These are phyloP conservation scores for Prostheceraeus crozeri DNA, from an alignment of 2,888 invertebrate genomes.

Conservation along the genomic window DNA sequence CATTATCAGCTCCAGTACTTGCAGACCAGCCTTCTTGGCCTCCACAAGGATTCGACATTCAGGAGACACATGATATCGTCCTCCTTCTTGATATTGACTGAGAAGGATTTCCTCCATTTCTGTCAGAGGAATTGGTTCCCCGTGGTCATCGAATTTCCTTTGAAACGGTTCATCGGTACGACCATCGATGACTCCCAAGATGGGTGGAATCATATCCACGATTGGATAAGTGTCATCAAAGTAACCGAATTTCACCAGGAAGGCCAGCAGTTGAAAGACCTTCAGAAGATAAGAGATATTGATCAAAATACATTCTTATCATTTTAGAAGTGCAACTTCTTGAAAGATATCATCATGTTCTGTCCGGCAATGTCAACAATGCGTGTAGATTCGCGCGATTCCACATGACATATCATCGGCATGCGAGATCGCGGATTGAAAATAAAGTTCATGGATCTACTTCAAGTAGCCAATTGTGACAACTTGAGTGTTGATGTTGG, in stretches of 20 bases:
- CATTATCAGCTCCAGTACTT: constrained; percentile 40
- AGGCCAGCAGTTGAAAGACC: constrained; percentile 39
- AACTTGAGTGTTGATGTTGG: no score
- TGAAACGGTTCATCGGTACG: constrained; percentile 38
- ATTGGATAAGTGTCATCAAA: constrained; percentile 39
- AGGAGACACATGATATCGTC: constrained; percentile 4
- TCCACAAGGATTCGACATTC: constrained; percentile 32
- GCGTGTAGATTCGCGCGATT: neutral
- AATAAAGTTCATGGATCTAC: no score
- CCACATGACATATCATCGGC: no score
- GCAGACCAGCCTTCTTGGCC: constrained; percentile 37
- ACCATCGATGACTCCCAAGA: constrained; percentile 40
- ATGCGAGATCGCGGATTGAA: no score
- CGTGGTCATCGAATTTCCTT: constrained; percentile 7
- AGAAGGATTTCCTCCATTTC: neutral
- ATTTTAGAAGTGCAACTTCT: neutral
- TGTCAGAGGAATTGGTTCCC: neutral
- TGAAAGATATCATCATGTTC: neutral
- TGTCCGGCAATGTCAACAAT: neutral
- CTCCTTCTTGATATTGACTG: neutral
- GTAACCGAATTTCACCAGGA: constrained; percentile 40
- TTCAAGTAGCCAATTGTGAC: no score
- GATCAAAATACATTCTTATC: neutral
- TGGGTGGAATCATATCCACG: constrained; percentile 37
- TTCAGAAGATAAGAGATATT: constrained; percentile 7